Evolutionary conservation across 2,113 vertebrate species (phyloP).

Genomic region (Tichodroma muraria): DNA sequence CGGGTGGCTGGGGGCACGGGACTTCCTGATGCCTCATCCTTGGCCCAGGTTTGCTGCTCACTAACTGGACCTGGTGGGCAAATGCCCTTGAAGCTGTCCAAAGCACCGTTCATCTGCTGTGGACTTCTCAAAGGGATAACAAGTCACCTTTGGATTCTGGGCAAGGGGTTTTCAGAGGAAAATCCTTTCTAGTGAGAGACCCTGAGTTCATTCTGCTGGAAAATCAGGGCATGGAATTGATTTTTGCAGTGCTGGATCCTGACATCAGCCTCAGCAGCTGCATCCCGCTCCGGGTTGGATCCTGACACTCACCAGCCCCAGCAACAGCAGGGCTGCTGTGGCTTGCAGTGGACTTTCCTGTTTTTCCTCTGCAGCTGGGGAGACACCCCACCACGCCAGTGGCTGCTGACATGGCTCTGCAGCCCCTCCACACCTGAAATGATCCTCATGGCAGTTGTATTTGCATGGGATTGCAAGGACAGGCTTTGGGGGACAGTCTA

Average conservation of each 20-base stretch:
- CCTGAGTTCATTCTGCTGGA: neutral
- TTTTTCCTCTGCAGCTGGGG: neutral
- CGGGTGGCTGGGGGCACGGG: neutral
- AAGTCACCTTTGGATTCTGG: neutral
- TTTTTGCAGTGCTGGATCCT: neutral
- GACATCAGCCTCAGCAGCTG: neutral
- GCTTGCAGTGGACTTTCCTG: neutral
- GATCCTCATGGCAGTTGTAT: neutral
- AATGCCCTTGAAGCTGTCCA: neutral
- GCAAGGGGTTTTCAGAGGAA: neutral
- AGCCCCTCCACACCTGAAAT: neutral
- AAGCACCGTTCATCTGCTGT: neutral
- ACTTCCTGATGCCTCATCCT: neutral
- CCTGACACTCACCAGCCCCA: neutral
- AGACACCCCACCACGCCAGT: neutral
- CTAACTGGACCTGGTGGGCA: neutral
- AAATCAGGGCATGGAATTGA: neutral
- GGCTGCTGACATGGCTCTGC: neutral
- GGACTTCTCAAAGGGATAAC: neutral
- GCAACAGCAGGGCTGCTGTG: neutral
- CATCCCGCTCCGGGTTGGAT: neutral
- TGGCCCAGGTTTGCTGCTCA: neutral
- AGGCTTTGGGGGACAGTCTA: neutral
- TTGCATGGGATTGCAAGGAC: neutral
- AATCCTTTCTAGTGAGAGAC: neutral